These are phyloP conservation scores for Dicrurus megarhynchus DNA, from an alignment of 2,113 vertebrate species.

Conservation along the genomic window DNA sequence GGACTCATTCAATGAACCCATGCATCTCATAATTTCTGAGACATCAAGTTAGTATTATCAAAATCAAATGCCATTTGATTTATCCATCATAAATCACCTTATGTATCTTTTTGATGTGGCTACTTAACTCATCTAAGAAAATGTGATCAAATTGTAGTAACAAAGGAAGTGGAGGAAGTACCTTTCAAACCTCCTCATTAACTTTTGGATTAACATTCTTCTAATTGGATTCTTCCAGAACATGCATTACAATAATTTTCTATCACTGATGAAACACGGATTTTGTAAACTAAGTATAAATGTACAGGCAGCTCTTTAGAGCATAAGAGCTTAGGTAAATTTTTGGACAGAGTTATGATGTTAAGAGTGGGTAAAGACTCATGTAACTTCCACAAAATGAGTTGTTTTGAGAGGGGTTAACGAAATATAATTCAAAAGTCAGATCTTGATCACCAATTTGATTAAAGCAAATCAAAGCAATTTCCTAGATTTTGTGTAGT, in stretches of 20 bases:
- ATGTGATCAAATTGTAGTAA: not conserved
- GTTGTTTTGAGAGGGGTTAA: not conserved
- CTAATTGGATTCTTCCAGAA: not conserved
- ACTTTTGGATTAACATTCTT: not conserved
- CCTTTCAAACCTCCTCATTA: not conserved
- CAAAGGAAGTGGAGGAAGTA: not conserved
- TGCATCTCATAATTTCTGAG: not conserved
- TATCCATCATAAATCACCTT: not conserved
- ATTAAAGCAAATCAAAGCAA: not conserved
- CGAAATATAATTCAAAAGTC: not conserved
- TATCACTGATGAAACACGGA: not conserved
- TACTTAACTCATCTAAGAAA: not conserved
- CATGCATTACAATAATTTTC: not conserved
- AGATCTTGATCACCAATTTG: not conserved
- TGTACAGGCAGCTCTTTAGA: not conserved
- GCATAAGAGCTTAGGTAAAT: not conserved
- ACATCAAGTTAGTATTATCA: not conserved
- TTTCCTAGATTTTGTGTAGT: not conserved
- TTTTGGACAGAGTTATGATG: not conserved
- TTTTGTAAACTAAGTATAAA: not conserved
- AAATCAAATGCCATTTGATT: not conserved
- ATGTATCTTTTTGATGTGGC: rapidly evolving
- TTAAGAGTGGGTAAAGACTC: not conserved
- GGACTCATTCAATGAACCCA: not conserved
- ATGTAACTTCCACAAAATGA: not conserved